Conservation (phyloP, 2,888 invertebrate species). For the Celastrina argiolus region DNA sequence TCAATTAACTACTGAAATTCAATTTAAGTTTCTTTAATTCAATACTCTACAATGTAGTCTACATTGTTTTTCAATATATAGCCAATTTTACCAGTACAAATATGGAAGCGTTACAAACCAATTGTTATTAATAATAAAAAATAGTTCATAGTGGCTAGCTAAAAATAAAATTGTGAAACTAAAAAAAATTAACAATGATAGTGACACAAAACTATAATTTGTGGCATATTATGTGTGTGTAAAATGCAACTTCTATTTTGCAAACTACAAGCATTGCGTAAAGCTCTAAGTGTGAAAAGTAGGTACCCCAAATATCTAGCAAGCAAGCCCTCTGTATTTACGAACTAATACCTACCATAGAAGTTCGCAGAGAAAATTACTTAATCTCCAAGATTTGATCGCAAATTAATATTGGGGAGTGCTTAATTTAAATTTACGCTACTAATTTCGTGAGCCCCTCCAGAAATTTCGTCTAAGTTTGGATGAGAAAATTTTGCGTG, state of each 20-base stretch:
- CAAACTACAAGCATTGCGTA: background rate
- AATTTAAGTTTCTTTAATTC: too few relatives aligned
- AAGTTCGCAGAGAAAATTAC: slow-evolving; percentile 32
- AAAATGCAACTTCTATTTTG: background rate
- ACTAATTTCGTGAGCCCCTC: slow-evolving; percentile 29
- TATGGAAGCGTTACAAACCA: too few relatives aligned
- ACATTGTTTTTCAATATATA: too few relatives aligned
- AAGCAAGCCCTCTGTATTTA: slow-evolving; percentile 49
- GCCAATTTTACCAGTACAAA: too few relatives aligned
- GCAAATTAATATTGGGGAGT: slow-evolving; percentile 37
- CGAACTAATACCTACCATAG: slow-evolving; percentile 38
- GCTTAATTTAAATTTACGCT: slow-evolving; percentile 34
- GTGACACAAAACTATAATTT: slow-evolving; percentile 1
- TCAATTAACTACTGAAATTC: background rate
- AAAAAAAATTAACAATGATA: background rate
- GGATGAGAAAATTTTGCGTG: background rate
- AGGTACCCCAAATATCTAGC: slow-evolving; percentile 42
- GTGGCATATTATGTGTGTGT: background rate
- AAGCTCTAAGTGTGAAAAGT: slow-evolving; percentile 18
- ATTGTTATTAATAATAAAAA: too few relatives aligned
- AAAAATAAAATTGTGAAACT: background rate
- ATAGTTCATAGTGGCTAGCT: background rate
- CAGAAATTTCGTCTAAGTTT: slow-evolving; percentile 20
- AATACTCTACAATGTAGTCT: too few relatives aligned
- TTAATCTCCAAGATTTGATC: slow-evolving; percentile 37